A percentile compares a stretch with the other conserved stretches of the same genome.
These are phyloP conservation scores for Spodoptera litura DNA, from an alignment of 1,140 invertebrate species.

Conservation along the genomic window DNA sequence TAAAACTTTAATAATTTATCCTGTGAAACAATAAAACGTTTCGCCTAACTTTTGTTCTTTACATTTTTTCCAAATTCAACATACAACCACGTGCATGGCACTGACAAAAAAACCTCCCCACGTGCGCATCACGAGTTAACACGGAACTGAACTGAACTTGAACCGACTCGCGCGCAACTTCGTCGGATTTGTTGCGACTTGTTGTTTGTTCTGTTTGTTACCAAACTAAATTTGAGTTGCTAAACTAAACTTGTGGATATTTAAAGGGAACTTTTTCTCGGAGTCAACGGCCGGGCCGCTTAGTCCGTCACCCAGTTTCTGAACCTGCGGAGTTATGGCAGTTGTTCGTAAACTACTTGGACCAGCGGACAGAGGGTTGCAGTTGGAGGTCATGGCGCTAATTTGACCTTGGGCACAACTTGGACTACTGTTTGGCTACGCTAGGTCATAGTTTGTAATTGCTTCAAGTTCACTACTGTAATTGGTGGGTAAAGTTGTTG, in stretches of 20 bases:
- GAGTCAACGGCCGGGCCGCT: conserved; percentile 81
- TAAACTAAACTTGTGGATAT: conserved; percentile 86
- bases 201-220: conserved; percentile 84
- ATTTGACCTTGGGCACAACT: conserved; percentile 84
- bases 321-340: conserved; percentile 84
- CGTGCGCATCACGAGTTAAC: conserved; percentile 15
- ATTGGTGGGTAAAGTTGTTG: background rate
- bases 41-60: too few relatives aligned
- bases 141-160: conserved; percentile 80
- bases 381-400: conserved; percentile 82
- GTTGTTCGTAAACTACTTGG: conserved; percentile 84
- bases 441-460: conserved; percentile 69
- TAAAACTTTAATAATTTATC: too few relatives aligned
- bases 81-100: too few relatives aligned
- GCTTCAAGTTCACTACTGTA: conserved; percentile 42
- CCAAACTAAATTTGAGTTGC: conserved; percentile 86
- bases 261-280: conserved; percentile 86
- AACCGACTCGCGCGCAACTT: conserved; percentile 84
- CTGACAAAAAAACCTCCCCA: background rate
- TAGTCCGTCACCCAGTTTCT: conserved; percentile 84
- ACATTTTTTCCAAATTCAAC: too few relatives aligned
- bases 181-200: conserved; percentile 82
- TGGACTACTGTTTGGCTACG: conserved; percentile 62
- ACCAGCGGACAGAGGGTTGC: conserved; percentile 77
- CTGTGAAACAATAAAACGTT: too few relatives aligned